Percentiles rank a stretch among this genome's conserved stretches.
Conservation (phyloP, 2,888 invertebrate species). For the Silvanus unidentatus region DNA sequence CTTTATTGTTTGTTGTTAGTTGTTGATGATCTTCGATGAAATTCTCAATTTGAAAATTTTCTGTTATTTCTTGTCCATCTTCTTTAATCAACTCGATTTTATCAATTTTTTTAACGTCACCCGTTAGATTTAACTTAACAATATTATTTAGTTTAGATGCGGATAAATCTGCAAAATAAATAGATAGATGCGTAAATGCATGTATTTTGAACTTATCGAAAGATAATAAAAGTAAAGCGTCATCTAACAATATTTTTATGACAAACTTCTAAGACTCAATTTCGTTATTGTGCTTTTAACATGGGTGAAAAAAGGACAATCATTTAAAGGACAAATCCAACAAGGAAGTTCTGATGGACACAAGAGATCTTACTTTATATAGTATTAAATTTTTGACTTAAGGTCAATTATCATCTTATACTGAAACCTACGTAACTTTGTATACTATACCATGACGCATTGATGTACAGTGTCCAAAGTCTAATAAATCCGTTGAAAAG, state of each 20-base stretch:
- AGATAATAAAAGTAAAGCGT: no score
- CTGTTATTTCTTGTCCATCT: conserved; percentile 19
- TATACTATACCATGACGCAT: conserved; percentile 12
- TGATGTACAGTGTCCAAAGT: not conserved
- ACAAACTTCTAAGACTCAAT: no score
- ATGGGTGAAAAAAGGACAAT: no score
- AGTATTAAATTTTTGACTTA: no score
- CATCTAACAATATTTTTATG: no score
- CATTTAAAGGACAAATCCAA: no score
- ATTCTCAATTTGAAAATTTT: not conserved
- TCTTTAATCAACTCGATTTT: conserved; percentile 25
- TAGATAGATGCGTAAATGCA: conserved; percentile 11
- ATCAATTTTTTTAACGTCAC: conserved; percentile 22
- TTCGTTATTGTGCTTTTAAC: no score
- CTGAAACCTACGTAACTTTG: conserved; percentile 4
- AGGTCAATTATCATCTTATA: no score
- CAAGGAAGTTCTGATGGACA: no score
- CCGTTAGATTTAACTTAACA: conserved; percentile 25
- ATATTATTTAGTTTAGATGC: conserved; percentile 13
- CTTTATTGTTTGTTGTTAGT: no score
- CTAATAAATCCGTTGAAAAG: not conserved
- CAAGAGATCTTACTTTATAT: no score
- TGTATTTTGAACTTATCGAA: conserved; percentile 3
- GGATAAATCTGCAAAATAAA: conserved; percentile 5
- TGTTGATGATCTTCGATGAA: not conserved